Percentiles rank a stretch among this genome's conserved stretches.
phyloP scores from a whole-genome alignment of 2,113 vertebrate genomes.

The Atherinomorus stipes region DNA sequence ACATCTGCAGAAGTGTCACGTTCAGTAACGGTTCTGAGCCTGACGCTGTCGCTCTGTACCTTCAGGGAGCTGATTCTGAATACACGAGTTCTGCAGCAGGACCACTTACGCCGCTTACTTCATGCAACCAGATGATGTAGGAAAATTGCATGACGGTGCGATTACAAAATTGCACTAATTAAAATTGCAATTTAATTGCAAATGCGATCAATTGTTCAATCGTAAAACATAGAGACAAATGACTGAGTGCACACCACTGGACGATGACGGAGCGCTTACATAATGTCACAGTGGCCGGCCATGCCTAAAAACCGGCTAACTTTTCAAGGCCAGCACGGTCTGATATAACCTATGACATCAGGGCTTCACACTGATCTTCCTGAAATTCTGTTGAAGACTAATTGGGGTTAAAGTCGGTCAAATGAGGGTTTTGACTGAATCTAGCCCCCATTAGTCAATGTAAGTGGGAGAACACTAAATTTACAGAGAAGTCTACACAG shows the following conservation, averaged over 20 bases:
- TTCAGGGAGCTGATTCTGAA: too few relatives aligned
- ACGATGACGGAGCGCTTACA: background rate
- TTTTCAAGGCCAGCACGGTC: constrained; percentile 19
- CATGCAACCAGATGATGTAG: too few relatives aligned
- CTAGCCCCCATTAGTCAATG: constrained; percentile 34
- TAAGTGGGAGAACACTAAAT: background rate
- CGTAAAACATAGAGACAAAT: constrained; percentile 19
- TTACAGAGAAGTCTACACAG: too few relatives aligned
- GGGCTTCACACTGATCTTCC: background rate
- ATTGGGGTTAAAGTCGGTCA: constrained; percentile 34
- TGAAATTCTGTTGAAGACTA: constrained; percentile 17
- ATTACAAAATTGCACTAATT: too few relatives aligned
- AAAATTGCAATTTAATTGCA: too few relatives aligned
- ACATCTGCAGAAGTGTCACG: too few relatives aligned
- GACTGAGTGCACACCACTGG: background rate
- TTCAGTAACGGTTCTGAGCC: too few relatives aligned
- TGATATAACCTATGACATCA: constrained; percentile 45
- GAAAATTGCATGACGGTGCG: too few relatives aligned
- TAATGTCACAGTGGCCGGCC: constrained; percentile 9
- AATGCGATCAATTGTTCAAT: too few relatives aligned
- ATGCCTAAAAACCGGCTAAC: background rate
- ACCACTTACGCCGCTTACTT: too few relatives aligned
- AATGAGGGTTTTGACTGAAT: constrained; percentile 30
- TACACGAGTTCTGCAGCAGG: too few relatives aligned
- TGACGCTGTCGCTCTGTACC: too few relatives aligned